A percentile compares a stretch with the other conserved stretches of the same genome.
These are phyloP conservation scores for Chymomyza costata DNA, from an alignment of 1,140 invertebrate species.

Conservation along the genomic window DNA sequence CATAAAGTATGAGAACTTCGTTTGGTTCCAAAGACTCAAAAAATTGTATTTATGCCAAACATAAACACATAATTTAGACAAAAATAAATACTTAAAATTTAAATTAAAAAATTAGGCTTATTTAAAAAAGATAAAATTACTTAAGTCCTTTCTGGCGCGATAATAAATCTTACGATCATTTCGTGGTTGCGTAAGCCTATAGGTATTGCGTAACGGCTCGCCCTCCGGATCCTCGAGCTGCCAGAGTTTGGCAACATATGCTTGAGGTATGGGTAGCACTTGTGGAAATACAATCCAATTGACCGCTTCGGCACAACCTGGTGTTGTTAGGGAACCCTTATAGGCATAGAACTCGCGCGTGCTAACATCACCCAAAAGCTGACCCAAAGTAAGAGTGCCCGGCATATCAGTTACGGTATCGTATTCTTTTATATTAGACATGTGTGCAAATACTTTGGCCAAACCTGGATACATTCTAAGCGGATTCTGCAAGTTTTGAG, in stretches of 20 bases:
- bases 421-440: constrained; percentile 28
- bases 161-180: constrained; percentile 79
- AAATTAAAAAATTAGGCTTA: neutral
- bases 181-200: constrained; percentile 60
- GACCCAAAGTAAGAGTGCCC: constrained; percentile 76
- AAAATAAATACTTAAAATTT: constrained; percentile 28
- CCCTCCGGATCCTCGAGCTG: constrained; percentile 26
- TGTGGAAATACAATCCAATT: constrained; percentile 92
- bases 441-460: constrained; percentile 23
- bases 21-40: no score
- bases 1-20: no score
- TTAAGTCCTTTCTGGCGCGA: constrained; percentile 17
- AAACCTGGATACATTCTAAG: constrained; percentile 38
- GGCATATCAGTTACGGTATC: constrained; percentile 6
- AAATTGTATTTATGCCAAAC: no score
- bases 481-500: constrained; percentile 16
- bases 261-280: constrained; percentile 84
- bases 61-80: no score
- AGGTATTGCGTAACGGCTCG: constrained; percentile 39
- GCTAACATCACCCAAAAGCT: constrained; percentile 77
- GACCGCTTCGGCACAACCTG: constrained; percentile 91
- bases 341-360: constrained; percentile 86
- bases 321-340: constrained; percentile 90
- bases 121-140: constrained; percentile 16
- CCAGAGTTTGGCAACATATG: constrained; percentile 79